These are phyloP conservation scores for Casuarius casuarius DNA, from an alignment of 2,113 vertebrate species.

Conservation along the genomic window DNA sequence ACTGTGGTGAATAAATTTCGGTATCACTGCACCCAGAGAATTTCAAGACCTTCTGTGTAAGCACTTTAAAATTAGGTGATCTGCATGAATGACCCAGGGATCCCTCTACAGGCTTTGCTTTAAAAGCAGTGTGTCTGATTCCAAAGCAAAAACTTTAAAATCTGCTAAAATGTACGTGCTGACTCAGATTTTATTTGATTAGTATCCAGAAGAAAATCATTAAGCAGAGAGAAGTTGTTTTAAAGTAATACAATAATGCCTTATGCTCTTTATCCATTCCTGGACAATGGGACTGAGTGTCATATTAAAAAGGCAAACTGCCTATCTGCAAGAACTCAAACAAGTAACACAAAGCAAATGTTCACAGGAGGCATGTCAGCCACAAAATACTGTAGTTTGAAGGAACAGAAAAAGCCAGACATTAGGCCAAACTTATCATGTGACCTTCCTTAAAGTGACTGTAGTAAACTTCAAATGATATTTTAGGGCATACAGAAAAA, in stretches of 20 bases:
- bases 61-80: not conserved
- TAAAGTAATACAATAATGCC: not conserved
- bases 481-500: slow-evolving; percentile 25
- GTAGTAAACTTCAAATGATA: slow-evolving; percentile 47
- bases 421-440: not conserved
- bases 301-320: not conserved
- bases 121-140: not conserved
- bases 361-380: not conserved
- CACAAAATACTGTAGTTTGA: not conserved
- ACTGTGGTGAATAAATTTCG: not conserved
- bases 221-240: not conserved
- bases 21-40: not conserved
- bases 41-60: not conserved
- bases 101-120: rapidly evolving
- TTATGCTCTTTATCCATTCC: not conserved
- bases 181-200: not conserved
- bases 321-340: not conserved
- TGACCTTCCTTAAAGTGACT: not conserved
- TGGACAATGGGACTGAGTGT: not conserved
- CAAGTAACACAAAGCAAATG: not conserved
- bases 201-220: not conserved
- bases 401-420: slow-evolving; percentile 2
- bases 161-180: not conserved
- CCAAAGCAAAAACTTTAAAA: not conserved
- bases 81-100: not conserved